These are phyloP conservation scores for Coelopa pilipes DNA, from an alignment of 2,888 invertebrate species.

Conservation along the genomic window DNA sequence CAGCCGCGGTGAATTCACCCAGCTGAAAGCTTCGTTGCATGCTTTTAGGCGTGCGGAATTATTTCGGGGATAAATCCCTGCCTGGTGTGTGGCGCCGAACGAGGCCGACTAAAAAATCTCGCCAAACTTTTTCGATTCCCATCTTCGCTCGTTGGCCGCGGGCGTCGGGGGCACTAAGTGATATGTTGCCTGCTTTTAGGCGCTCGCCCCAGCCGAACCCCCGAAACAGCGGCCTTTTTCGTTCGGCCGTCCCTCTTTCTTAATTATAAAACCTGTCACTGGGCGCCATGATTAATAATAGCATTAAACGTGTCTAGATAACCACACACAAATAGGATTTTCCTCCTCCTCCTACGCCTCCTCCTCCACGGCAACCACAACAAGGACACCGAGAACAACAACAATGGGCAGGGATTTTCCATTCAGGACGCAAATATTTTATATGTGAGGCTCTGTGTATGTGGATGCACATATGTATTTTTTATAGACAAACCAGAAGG, in stretches of 20 bases:
- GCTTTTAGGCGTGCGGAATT: too few relatives aligned
- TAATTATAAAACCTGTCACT: constrained; percentile 10
- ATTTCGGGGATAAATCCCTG: too few relatives aligned
- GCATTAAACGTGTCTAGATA: constrained; percentile 1
- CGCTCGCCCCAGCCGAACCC: not conserved
- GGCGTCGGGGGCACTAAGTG: too few relatives aligned
- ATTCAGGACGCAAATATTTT: not conserved
- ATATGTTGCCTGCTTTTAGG: constrained; percentile 33
- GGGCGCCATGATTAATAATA: constrained; percentile 6
- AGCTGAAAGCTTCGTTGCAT: too few relatives aligned
- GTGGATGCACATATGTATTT: not conserved
- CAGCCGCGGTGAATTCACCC: too few relatives aligned
- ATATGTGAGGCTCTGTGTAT: not conserved
- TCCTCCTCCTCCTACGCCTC: not conserved
- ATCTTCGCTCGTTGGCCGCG: too few relatives aligned
- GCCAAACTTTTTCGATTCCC: too few relatives aligned
- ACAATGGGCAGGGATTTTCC: not conserved
- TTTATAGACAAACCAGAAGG: not conserved
- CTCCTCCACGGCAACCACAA: not conserved
- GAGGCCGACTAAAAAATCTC: too few relatives aligned
- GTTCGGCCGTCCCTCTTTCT: too few relatives aligned
- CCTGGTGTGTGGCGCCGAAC: too few relatives aligned
- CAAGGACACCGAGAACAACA: not conserved
- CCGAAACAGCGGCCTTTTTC: too few relatives aligned
- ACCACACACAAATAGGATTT: constrained; percentile 3